A percentile compares a stretch with the other conserved stretches of the same genome.
Conservation (phyloP, 2,888 invertebrate genomes). For the Epicampocera succincta region DNA sequence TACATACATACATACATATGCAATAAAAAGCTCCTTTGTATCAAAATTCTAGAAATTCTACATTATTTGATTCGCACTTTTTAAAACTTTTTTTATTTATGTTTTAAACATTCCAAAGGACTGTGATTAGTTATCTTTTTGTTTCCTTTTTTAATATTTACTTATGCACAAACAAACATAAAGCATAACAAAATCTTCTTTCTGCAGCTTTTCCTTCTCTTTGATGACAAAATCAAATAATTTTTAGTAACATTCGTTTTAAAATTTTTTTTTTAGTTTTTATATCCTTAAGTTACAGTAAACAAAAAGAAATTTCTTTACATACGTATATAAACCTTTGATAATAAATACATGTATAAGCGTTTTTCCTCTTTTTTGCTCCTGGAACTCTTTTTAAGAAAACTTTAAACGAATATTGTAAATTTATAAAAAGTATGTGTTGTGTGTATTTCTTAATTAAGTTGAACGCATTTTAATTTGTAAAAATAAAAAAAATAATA, state of each 20-base stretch:
- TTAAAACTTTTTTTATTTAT: too few species aligned
- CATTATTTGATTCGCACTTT: too few species aligned
- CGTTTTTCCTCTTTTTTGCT: slow-evolving; percentile 43
- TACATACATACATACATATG: too few species aligned
- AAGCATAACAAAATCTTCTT: neutral
- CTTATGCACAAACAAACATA: neutral
- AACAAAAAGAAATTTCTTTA: neutral
- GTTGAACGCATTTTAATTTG: slow-evolving; percentile 54
- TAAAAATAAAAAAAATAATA: slow-evolving; percentile 45
- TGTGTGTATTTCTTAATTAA: slow-evolving; percentile 37
- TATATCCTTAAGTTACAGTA: slow-evolving; percentile 51
- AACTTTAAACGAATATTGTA: slow-evolving; percentile 45
- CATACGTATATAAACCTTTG: too few species aligned
- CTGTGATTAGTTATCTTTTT: slow-evolving; percentile 71
- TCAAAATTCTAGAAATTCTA: too few species aligned
- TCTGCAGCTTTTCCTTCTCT: slow-evolving; percentile 18
- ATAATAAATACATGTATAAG: slow-evolving; percentile 37
- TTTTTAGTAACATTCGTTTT: slow-evolving; percentile 58
- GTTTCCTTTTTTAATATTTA: slow-evolving; percentile 20
- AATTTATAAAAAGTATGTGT: slow-evolving; percentile 33
- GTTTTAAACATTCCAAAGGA: slow-evolving; percentile 69
- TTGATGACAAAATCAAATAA: slow-evolving; percentile 23
- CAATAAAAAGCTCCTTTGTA: too few species aligned
- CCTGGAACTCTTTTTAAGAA: slow-evolving; percentile 19
- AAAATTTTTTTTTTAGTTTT: slow-evolving; percentile 40